Evolutionary conservation across 2,797 vertebrate species (phyloP), one percentile per base, ranked within the genome.

Genomic region (Enteromius unitaeniatus): DNA sequence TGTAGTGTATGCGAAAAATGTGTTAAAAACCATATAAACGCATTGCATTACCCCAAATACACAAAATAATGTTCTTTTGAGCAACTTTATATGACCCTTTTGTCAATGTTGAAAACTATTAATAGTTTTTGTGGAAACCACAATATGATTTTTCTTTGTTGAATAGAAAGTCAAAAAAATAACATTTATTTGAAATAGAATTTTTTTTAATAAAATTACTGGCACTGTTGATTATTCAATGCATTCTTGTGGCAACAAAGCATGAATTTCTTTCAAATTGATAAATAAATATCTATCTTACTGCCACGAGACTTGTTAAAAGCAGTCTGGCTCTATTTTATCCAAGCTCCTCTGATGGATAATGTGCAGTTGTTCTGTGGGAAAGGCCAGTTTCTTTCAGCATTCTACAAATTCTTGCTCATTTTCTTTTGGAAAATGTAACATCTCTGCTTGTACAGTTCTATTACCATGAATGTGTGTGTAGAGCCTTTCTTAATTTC

Each of bases 401-500:
- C 79, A 74, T 81, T 74, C 28, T 81, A n/a, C 40, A 62, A 40
- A 75, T 82, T 82, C 60, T 51, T 65, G 72, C n/a, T 75, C 45
- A 75, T 53, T 75, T 82, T 75, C 34, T 78, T 86, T 78, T 76
- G 81, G 45, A 82, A 82, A 76, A 53, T 67, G 81, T 75, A 75
- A 75, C 55, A 82, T 83, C 69, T 60, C 45, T 34, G 45, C 49
- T 51, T 82, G 51, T 68, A n/a, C 58, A 69, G 49, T 53, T 69
- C 31, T 85, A 78, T 76, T 68, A 73, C 51, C 31, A 34, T 74
- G 64, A 78, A 28, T 78, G 64, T 83, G 85, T 81, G 73, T 82
- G 84, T 82, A 70, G 47, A 51, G 34, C 51, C 64, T 81, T 69
- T 78, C 79, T 69, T 81, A 47, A 85, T 87, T 84, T 75, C 75